Evolutionary conservation across 2,113 vertebrate genomes (phyloP).

Genomic region (Pleuronectes platessa): DNA sequence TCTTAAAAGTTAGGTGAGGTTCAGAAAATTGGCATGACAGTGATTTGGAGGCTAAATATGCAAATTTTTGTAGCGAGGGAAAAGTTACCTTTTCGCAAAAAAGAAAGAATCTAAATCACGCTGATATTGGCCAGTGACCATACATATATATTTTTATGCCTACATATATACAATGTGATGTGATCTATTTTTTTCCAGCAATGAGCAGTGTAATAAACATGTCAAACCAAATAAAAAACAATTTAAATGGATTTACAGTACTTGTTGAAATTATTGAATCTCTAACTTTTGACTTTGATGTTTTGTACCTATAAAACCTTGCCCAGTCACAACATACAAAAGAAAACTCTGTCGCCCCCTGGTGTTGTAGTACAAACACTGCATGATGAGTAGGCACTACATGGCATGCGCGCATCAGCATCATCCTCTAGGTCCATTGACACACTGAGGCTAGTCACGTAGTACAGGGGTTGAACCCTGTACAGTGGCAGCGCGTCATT

Average conservation of each 20-base stretch:
- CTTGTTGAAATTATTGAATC: neutral
- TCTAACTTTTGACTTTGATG: too few relatives aligned
- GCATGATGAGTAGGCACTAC: neutral
- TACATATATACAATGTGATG: too few relatives aligned
- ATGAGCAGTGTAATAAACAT: too few relatives aligned
- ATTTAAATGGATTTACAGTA: neutral
- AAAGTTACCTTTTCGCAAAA: too few relatives aligned
- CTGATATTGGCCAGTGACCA: too few relatives aligned
- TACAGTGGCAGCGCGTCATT: slow-evolving; percentile 4
- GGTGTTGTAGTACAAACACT: neutral
- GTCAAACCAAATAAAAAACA: neutral
- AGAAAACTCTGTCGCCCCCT: slow-evolving; percentile 14
- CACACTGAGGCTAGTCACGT: slow-evolving; percentile 43
- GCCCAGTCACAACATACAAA: neutral
- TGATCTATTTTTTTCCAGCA: too few relatives aligned
- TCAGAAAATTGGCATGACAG: too few relatives aligned
- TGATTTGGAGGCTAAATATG: too few relatives aligned
- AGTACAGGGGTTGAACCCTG: neutral
- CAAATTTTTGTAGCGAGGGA: too few relatives aligned
- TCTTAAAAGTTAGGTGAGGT: too few relatives aligned
- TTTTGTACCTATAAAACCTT: neutral
- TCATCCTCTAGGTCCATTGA: slow-evolving; percentile 12
- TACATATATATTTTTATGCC: too few relatives aligned
- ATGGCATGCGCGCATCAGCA: slow-evolving; percentile 4
- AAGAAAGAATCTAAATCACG: too few relatives aligned